Percentiles rank a stretch among this genome's conserved stretches.
These are phyloP conservation scores for Drosophila punjabiensis DNA, from an alignment of 1,140 invertebrate genomes.

Conservation along the genomic window DNA sequence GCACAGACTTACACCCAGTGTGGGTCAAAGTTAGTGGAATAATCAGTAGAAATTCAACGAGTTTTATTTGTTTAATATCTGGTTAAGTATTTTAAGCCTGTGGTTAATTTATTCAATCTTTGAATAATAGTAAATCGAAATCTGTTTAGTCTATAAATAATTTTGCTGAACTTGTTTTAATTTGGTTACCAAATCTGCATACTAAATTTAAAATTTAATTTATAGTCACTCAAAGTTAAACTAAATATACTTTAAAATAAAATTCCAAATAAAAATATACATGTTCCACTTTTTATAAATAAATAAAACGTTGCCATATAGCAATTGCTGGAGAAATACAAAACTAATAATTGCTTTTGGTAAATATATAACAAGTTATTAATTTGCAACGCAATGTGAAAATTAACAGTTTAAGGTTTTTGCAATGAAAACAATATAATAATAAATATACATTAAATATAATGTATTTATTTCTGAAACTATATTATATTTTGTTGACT, in stretches of 20 bases:
- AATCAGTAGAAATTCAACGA: not conserved
- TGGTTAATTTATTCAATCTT: not conserved
- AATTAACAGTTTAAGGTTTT: not conserved
- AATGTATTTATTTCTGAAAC: not conserved
- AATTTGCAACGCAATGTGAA: not conserved
- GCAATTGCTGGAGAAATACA: not conserved
- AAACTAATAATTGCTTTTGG: not conserved
- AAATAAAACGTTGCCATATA: not conserved
- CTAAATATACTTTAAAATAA: too few species aligned
- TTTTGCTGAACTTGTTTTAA: not conserved
- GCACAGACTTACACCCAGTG: not conserved
- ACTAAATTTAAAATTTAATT: not conserved
- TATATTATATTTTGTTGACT: conserved; percentile 14
- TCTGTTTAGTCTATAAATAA: not conserved
- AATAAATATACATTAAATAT: not conserved
- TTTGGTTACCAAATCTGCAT: too few species aligned
- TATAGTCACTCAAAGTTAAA: not conserved
- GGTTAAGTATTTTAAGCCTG: not conserved
- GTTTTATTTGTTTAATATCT: not conserved
- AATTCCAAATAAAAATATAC: not conserved
- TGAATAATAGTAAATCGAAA: not conserved
- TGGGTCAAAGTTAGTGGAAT: conserved; percentile 6
- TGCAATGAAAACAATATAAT: not conserved
- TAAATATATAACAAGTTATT: not conserved
- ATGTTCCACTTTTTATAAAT: too few species aligned